Base-by-base conservation (phyloP, 2,113 vertebrate genomes). In the Xenopus tropicalis region DNA sequence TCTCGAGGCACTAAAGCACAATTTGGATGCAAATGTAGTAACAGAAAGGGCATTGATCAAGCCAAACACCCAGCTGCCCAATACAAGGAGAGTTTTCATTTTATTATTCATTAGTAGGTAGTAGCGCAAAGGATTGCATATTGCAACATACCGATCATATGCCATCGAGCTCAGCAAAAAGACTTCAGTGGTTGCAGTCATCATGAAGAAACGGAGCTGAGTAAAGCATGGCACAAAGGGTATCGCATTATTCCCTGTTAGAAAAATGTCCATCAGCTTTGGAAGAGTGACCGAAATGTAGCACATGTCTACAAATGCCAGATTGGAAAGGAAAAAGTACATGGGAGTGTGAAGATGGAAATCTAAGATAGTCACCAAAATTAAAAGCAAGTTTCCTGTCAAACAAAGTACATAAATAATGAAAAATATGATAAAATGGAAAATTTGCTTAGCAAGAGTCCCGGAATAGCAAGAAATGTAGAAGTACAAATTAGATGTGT, bases 101-200 rank as follows among this genome's bases (percentile, higher is more conserved):
- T 9, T 14, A 0, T 19, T 14, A 7, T 51, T 66, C 65, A 66
- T 66, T 23, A 51, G 3, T 14, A 51, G 11, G 5, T 19, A 24
- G 23, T 74, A 74, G 44, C 80, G 80, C 52, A 87, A 75, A 0
- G 85, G 84, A 48, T 84, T 79, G 11, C 84, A 83, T 11, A 86
- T 77, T 17, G 83, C 83, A 59, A 82, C 63, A 0, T 79, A 85
- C 4, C 79, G 61, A 25, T 85, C 84, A 29, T 86, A 86, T 11
- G 83, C 83, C 86, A 87, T 86, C 16, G 82, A 16, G 0, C 80
- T 77, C 6, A 87, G 77, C 48, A 86, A 63, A 46, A 84, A 58
- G 29, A 79, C 17, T 19, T 68, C 66, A 3, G 51, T 68, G 16
- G 11, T 16, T 7, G 21, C 48, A 24, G 54, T 29, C 4, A 29